Conservation (phyloP, 2,888 invertebrate genomes). For the Cantharis flavilabris region DNA sequence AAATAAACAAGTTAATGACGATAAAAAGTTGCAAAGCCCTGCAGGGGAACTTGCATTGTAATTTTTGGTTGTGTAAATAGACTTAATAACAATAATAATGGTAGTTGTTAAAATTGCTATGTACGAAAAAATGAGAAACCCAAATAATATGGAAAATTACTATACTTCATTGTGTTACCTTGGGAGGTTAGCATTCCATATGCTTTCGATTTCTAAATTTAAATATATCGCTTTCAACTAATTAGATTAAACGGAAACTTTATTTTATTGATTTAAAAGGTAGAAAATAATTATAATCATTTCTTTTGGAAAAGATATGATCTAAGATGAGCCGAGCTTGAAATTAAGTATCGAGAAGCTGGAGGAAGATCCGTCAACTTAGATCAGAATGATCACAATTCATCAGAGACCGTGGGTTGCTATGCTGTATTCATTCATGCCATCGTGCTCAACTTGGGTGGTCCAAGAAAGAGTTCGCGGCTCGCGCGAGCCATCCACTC, state of each 20-base stretch:
- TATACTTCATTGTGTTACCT: background rate
- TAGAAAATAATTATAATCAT: constrained; percentile 27
- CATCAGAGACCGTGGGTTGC: constrained; percentile 50
- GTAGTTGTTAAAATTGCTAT: background rate
- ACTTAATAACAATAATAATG: background rate
- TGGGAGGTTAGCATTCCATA: background rate
- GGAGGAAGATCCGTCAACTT: constrained; percentile 49
- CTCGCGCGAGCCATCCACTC: constrained; percentile 38
- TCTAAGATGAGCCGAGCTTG: constrained; percentile 33
- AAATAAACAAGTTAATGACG: background rate
- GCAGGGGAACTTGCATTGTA: background rate
- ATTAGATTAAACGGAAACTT: background rate
- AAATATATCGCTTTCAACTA: background rate
- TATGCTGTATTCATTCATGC: constrained; percentile 51
- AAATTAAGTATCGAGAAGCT: constrained; percentile 35
- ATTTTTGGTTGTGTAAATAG: background rate
- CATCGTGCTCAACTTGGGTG: constrained; percentile 47
- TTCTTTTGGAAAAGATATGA: constrained; percentile 30
- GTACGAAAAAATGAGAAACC: background rate
- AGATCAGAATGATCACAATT: constrained; percentile 51
- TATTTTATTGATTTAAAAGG: constrained; percentile 9
- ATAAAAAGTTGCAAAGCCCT: background rate
- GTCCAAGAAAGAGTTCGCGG: constrained; percentile 38
- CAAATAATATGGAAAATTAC: background rate
- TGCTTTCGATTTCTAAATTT: background rate